Conservation (phyloP, 2,113 vertebrate species). For the Chionis minor region DNA sequence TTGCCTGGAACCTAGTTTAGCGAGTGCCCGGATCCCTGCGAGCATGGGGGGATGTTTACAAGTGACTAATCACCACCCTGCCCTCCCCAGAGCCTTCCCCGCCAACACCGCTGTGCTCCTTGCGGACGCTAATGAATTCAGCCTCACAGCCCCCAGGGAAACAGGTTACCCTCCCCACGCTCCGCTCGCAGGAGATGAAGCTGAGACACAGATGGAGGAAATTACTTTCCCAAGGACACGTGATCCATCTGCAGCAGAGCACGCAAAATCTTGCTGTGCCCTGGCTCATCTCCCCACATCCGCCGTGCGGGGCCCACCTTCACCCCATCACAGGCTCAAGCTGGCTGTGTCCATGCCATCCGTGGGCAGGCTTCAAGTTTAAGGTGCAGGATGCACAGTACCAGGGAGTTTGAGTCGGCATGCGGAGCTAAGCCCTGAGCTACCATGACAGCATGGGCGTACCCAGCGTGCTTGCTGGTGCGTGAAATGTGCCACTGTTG, state of each 20-base stretch:
- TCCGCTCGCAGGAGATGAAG: rapidly evolving
- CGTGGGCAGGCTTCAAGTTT: background rate
- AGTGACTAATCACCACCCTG: background rate
- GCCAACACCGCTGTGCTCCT: rapidly evolving
- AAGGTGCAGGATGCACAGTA: background rate
- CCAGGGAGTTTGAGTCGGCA: background rate
- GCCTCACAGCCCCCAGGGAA: background rate
- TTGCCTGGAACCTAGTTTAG: background rate
- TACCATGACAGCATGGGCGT: rapidly evolving
- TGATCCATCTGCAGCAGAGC: background rate
- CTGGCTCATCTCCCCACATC: background rate
- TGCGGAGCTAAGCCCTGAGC: background rate
- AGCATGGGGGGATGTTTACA: background rate
- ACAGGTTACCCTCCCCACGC: rapidly evolving
- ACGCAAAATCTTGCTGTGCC: background rate
- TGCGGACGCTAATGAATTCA: rapidly evolving
- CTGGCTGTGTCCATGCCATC: rapidly evolving
- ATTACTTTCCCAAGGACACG: background rate
- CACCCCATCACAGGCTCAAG: rapidly evolving
- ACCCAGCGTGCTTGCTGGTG: too few relatives aligned
- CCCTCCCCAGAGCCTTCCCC: background rate
- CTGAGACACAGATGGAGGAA: background rate
- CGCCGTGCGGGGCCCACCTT: rapidly evolving
- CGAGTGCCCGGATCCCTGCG: background rate
- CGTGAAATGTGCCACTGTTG: background rate